Evolutionary conservation across 2,888 invertebrate genomes (phyloP).

Genomic region (Leptogaster cylindrica): DNA sequence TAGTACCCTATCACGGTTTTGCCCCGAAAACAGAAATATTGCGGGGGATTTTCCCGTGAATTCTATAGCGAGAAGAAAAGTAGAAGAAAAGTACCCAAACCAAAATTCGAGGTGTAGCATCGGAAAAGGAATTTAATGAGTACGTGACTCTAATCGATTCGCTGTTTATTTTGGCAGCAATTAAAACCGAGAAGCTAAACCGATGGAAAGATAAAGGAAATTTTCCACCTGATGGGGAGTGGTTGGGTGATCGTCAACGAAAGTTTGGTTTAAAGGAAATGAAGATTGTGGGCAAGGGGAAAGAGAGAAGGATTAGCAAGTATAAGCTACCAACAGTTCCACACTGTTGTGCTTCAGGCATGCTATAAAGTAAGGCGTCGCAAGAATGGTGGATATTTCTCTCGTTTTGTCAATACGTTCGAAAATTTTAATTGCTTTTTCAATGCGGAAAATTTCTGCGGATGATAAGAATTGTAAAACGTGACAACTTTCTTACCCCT

Average conservation of each 20-base stretch:
- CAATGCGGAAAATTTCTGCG: constrained; percentile 37
- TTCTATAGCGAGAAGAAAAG: background rate
- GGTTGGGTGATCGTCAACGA: background rate
- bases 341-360: constrained; percentile 17
- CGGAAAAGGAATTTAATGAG: constrained; percentile 44
- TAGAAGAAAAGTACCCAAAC: constrained; percentile 22
- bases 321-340: constrained; percentile 7
- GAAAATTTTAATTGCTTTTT: constrained; percentile 46
- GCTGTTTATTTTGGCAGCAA: constrained; percentile 45
- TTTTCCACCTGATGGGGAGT: constrained; percentile 12
- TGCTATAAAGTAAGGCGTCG: background rate
- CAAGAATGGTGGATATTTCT: constrained; percentile 16
- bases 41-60: background rate
- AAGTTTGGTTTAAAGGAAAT: background rate
- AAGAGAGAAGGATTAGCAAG: background rate
- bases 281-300: background rate
- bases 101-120: constrained; percentile 19
- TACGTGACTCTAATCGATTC: constrained; percentile 46
- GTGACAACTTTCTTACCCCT: constrained; percentile 17
- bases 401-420: constrained; percentile 44
- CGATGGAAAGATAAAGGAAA: constrained; percentile 34
- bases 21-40: background rate
- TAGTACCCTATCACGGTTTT: background rate
- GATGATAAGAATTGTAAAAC: constrained; percentile 41
- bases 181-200: constrained; percentile 43